Percentiles rank a stretch among this genome's conserved stretches.
Conservation (phyloP, 2,888 invertebrate genomes). For the Druceiella hillmani region DNA sequence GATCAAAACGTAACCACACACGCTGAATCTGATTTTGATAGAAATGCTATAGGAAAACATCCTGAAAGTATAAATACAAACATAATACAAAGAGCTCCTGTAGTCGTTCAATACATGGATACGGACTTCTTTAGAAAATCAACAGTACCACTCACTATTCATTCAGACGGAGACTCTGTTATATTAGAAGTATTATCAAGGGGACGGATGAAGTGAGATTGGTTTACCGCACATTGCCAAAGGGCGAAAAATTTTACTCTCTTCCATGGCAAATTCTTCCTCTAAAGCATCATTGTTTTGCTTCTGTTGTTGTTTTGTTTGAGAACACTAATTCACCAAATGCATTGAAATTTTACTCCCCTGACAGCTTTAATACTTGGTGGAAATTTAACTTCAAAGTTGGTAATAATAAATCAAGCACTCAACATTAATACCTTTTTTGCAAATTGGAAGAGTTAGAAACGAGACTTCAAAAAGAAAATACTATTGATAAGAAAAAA, state of each 20-base stretch:
- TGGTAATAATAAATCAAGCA: no score
- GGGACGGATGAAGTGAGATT: slow-evolving; percentile 7
- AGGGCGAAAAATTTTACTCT: slow-evolving; percentile 10
- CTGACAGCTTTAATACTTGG: no score
- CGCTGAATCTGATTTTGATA: no score
- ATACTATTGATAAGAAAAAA: no score
- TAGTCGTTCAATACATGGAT: slow-evolving; percentile 9
- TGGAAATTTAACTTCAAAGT: no score
- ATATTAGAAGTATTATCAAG: slow-evolving; percentile 8
- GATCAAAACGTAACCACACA: no score
- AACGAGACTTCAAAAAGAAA: no score
- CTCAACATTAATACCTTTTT: no score
- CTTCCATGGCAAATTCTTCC: slow-evolving; percentile 12
- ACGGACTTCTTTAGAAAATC: slow-evolving; percentile 7
- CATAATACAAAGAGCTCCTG: slow-evolving; percentile 4
- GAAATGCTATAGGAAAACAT: no score
- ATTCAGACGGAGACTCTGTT: slow-evolving; percentile 8
- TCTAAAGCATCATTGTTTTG: slow-evolving; percentile 11
- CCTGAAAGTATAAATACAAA: slow-evolving; percentile 4
- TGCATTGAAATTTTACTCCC: no score
- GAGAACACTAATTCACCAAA: no score
- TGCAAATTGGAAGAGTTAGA: no score
- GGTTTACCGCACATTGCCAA: slow-evolving; percentile 9
- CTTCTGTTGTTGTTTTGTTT: slow-evolving; percentile 13
- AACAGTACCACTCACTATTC: slow-evolving; percentile 6